These are phyloP conservation scores for Ectropis grisescens DNA, from an alignment of 1,140 invertebrate species.

Conservation along the genomic window DNA sequence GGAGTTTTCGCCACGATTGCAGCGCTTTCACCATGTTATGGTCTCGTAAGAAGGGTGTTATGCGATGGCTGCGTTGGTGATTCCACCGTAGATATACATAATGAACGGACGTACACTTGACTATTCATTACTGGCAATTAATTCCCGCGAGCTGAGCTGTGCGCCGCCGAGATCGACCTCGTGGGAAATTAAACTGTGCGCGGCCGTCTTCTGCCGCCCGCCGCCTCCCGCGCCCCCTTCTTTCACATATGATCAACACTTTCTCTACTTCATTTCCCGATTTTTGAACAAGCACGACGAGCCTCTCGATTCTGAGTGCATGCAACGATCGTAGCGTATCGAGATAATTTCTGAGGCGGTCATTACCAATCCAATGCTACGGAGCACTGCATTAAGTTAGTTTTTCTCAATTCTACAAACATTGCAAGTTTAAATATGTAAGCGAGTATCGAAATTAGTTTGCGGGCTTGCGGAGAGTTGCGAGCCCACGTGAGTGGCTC, in stretches of 20 bases:
- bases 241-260: slow-evolving; percentile 57
- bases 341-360: too few species aligned
- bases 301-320: too few species aligned
- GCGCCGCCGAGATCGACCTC: slow-evolving; percentile 67
- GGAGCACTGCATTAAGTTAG: too few species aligned
- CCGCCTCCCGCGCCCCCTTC: slow-evolving; percentile 31
- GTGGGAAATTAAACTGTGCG: slow-evolving; percentile 69
- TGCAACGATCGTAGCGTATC: too few species aligned
- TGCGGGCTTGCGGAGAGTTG: slow-evolving; percentile 26
- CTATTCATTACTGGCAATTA: slow-evolving; percentile 70
- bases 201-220: slow-evolving; percentile 55
- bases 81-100: too few species aligned
- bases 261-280: slow-evolving; percentile 55
- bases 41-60: background rate
- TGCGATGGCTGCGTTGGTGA: too few species aligned
- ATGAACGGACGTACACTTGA: slow-evolving; percentile 66
- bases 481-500: slow-evolving; percentile 46
- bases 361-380: too few species aligned
- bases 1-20: too few species aligned
- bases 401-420: too few species aligned
- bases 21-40: background rate
- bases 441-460: slow-evolving; percentile 58
- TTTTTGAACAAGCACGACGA: slow-evolving; percentile 43
- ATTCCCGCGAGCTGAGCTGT: slow-evolving; percentile 64
- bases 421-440: slow-evolving; percentile 28